These are phyloP conservation scores for Noturus placidus DNA, from an alignment of 2,113 vertebrate species.

Conservation along the genomic window DNA sequence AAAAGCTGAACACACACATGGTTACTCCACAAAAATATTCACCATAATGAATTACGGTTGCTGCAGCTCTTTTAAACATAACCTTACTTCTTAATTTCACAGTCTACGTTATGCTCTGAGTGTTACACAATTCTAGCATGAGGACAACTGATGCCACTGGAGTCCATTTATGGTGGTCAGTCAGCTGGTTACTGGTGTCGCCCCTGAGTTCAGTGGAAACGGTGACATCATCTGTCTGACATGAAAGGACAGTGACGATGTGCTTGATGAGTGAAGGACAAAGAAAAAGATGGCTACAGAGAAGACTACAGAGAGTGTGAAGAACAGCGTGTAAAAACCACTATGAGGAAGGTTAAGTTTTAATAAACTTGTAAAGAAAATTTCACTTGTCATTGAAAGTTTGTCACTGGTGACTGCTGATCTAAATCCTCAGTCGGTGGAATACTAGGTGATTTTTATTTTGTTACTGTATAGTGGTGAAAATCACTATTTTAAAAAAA, in stretches of 20 bases:
- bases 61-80: not conserved
- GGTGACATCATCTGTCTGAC: constrained; percentile 23
- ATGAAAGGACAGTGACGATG: not conserved
- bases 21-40: not conserved
- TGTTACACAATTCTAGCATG: not conserved
- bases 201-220: constrained; percentile 16
- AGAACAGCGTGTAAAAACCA: not conserved
- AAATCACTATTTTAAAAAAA: not conserved
- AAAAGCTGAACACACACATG: not conserved
- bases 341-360: not conserved
- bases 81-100: not conserved
- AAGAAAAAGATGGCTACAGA: not conserved
- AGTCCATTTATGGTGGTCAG: not conserved
- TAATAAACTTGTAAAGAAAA: not conserved
- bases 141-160: not conserved
- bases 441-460: not conserved
- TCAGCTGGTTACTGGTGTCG: not conserved
- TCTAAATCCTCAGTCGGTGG: not conserved
- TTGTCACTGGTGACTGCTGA: not conserved
- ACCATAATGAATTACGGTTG: not conserved
- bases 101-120: not conserved
- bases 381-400: not conserved
- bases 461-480: not conserved
- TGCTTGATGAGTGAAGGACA: not conserved
- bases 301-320: not conserved